Evolutionary conservation across 2,797 vertebrate genomes (phyloP).

Genomic region (Manis javanica): DNA sequence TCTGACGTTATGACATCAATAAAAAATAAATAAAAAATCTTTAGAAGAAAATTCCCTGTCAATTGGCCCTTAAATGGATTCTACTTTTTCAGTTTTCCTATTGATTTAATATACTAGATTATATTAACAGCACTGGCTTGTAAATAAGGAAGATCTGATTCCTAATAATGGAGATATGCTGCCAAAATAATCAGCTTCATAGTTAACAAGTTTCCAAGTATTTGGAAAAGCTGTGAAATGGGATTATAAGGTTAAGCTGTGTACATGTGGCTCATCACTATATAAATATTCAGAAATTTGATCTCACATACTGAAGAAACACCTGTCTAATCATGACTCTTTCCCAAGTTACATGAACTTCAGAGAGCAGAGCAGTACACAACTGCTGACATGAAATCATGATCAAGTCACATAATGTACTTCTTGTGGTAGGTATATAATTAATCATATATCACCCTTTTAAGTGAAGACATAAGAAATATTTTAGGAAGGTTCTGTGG

Average conservation of each 20-base stretch:
- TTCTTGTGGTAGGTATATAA: constrained; percentile 64
- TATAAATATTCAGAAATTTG: constrained; percentile 90
- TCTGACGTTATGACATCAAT: constrained; percentile 88
- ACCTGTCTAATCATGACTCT: constrained; percentile 88
- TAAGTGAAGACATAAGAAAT: neutral
- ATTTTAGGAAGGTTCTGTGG: neutral
- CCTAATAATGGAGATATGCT: constrained; percentile 91
- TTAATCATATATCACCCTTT: neutral
- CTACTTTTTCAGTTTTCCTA: constrained; percentile 88
- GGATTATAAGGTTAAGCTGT: constrained; percentile 92
- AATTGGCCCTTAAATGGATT: constrained; percentile 89
- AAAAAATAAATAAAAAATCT: constrained; percentile 90
- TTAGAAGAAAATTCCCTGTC: constrained; percentile 89
- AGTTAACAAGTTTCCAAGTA: constrained; percentile 87
- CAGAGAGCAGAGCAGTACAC: constrained; percentile 85
- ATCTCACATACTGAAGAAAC: constrained; percentile 90
- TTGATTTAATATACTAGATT: constrained; percentile 90
- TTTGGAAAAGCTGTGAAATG: constrained; percentile 88
- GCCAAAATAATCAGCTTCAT: constrained; percentile 89
- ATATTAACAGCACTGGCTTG: constrained; percentile 88
- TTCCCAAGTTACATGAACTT: constrained; percentile 87
- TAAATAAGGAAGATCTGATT: constrained; percentile 91
- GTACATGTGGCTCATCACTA: constrained; percentile 89
- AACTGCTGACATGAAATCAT: constrained; percentile 76
- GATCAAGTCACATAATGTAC: constrained; percentile 77